These are phyloP conservation scores for Dromaius novaehollandiae DNA, from an alignment of 2,113 vertebrate species.

Conservation along the genomic window DNA sequence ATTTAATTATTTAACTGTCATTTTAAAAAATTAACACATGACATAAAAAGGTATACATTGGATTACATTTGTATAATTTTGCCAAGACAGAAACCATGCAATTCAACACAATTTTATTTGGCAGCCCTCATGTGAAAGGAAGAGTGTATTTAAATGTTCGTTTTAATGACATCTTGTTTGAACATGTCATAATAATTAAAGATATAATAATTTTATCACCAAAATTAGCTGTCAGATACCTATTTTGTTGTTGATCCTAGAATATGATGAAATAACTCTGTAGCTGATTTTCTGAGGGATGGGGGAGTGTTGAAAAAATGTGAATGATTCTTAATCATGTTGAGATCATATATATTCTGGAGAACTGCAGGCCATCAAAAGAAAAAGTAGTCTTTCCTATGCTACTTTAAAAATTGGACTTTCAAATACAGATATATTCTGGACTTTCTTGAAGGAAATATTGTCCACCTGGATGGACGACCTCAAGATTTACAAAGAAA, in stretches of 20 bases:
- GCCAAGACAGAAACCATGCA: slow-evolving; percentile 26
- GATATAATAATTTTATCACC: slow-evolving; percentile 36
- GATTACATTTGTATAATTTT: slow-evolving; percentile 47
- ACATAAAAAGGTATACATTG: slow-evolving; percentile 45
- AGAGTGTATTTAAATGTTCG: slow-evolving; percentile 49
- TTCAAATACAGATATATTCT: background rate
- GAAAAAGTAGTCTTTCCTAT: background rate
- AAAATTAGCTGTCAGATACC: slow-evolving; percentile 43
- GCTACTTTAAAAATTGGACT: background rate
- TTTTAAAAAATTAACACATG: slow-evolving; percentile 53
- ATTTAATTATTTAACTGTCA: slow-evolving; percentile 68
- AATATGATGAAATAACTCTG: background rate
- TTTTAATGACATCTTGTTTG: slow-evolving; percentile 51
- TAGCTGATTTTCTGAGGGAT: background rate
- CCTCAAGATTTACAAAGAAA: background rate
- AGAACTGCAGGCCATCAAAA: background rate
- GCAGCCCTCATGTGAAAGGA: slow-evolving; percentile 64
- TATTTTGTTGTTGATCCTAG: background rate
- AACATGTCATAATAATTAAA: slow-evolving; percentile 48
- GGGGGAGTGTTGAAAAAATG: background rate
- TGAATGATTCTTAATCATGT: background rate
- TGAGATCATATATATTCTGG: background rate
- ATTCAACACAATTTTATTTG: slow-evolving; percentile 55
- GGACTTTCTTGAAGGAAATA: background rate
- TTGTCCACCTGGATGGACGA: background rate